Evolutionary conservation across 2,888 invertebrate species (phyloP), one percentile per base, ranked within the genome.

Genomic region (Mesorhabditis spiculigera): DNA sequence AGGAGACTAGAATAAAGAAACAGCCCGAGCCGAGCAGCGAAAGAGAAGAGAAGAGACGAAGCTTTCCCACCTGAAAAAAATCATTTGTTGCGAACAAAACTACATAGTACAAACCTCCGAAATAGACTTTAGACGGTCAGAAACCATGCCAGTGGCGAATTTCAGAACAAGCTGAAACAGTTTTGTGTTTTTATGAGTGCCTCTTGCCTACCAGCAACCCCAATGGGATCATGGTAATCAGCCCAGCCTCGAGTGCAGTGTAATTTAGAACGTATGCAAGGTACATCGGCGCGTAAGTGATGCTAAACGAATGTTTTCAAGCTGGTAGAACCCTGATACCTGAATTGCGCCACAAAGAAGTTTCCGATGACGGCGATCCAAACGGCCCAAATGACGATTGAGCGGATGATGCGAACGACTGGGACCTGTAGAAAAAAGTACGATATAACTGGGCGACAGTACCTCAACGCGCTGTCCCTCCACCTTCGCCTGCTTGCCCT

Each of bases 41-140:
- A n/a, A 78, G 69, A 4, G 80, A 75, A 68, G 80, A 80, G 75
- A 81, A 82, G 65, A 82, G 73, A 45, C 79, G 75, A 66, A 78
- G 72, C 67, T 78, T 78, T 4, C 66, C 71, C 58, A 77, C 65
- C 68, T 68, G 16, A 68, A 5, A 65, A 5, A 65, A 4, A 45
- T 10, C 28, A 13, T 63, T 63, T 63, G 8, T 63, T 63, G 10
- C 13, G 1, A 13, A 63, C 41, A 63, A 42, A 28, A 41, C 6
- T 43, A 10, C 44, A 45, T 10, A 43, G 5, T 4, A 8, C 58
- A 50, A 43, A 68, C 67, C 61, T 80, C 80, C 8, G 73, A 73
- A 10, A 80, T 74, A 5, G 73, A 75, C 42, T 68, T 78, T 16
- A 80, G 75, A 10, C 73, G 68, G 66, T 80, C 78, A 8, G 78